Evolutionary conservation across 2,113 vertebrate genomes (phyloP), one percentile per base, ranked within the genome.

Genomic region (Verasper variegatus): DNA sequence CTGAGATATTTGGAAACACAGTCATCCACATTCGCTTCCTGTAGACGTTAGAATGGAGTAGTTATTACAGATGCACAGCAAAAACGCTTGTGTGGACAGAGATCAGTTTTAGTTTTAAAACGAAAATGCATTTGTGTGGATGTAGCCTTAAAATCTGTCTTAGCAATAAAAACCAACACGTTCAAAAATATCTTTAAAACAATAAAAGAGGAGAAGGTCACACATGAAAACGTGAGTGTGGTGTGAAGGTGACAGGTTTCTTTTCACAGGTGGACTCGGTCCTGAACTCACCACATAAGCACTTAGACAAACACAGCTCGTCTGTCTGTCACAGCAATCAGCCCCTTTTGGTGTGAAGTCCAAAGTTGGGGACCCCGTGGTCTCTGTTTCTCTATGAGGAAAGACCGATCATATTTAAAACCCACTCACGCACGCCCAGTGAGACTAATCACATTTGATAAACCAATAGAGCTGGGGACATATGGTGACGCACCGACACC

Each of bases 371-470:
- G 68, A 86, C 37, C 71, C 54, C 4, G 7, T 68, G 67, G 63
- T 70, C 71, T 78, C 20, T 75, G 58, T 35, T 27, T 71, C 70
- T 87, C 84, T 56, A 74, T 74, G 72, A 72, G 73, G 77, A 82
- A 77, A 87, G 61, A 72, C 81, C 81, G 89, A 91, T 88, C 76
- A 61, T 21, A 56, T 89, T 88, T 86, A 81, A 91, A n/a, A 75
- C 37, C 79, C 40, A 66, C 15, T 5, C 31, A 62, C 47, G 21
- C 51, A 18, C 42, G 10, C 73, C 62, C 72, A 64, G 55, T 70
- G 82, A 89, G 62, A 72, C 73, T 81, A 80, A 92, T 92, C 74
- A 27, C 56, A 74, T 92, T 86, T 89, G 86, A 90, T 92, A 90
- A 92, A 91, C 64, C 71, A 67, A 83, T 35, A 72, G 56, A 58